Evolutionary conservation across 1,140 invertebrate genomes (phyloP).

Genomic region (Drosophila kohkoa): DNA sequence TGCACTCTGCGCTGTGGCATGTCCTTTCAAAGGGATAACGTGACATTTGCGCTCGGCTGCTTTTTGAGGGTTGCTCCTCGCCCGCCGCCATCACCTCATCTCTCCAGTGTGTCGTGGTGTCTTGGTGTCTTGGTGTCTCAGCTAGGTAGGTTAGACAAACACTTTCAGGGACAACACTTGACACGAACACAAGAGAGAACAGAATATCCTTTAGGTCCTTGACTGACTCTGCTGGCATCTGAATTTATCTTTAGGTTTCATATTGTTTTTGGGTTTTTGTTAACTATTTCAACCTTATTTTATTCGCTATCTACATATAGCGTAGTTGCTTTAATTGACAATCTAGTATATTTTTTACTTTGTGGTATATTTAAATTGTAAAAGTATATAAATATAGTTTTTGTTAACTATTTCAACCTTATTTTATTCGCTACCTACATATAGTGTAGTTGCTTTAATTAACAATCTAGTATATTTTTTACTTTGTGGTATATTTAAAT

Average conservation of each 20-base stretch:
- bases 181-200: slow-evolving; percentile 10
- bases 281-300: too few relatives aligned
- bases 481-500: too few relatives aligned
- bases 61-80: slow-evolving; percentile 2
- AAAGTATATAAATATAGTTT: not conserved
- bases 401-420: not conserved
- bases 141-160: slow-evolving; percentile 26
- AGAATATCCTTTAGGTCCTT: not conserved
- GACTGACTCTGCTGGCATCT: slow-evolving; percentile 10
- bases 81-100: not conserved
- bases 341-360: too few relatives aligned
- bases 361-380: too few relatives aligned
- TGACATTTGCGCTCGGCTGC: slow-evolving; percentile 57
- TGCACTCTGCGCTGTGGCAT: slow-evolving; percentile 44
- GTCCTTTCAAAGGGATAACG: slow-evolving; percentile 66
- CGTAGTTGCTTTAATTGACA: too few relatives aligned
- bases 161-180: slow-evolving; percentile 39
- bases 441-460: too few relatives aligned
- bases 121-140: not conserved
- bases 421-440: too few relatives aligned
- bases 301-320: too few relatives aligned
- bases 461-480: too few relatives aligned
- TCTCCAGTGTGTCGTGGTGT: too few relatives aligned
- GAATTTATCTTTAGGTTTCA: not conserved
- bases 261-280: not conserved